Evolutionary conservation across 2,797 vertebrate species (phyloP), one percentile per base, ranked within the genome.

Genomic region (Brachymystax lenok): DNA sequence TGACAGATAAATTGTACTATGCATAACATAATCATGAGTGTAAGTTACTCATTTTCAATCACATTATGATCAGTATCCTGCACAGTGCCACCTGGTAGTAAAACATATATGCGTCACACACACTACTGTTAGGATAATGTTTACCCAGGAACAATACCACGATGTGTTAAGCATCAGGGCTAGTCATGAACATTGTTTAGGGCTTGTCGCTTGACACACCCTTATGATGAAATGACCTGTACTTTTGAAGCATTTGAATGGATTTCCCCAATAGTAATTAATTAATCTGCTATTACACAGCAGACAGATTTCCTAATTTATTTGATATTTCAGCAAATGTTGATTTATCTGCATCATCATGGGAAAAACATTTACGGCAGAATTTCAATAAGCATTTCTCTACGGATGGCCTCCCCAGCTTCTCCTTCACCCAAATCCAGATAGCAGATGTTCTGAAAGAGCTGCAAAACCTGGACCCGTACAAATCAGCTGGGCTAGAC

Each of bases 91-190:
- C 17, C 51, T 72, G 16, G 46, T 19, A 33, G 71, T 72, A 51
- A 54, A 17, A 54, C 50, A 64, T 21, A 24, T 33, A 33, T 50
- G n/a, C 13, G 71, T 28, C 52, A 71, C 52, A 5, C 17, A 56
- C 27, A 72, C 50, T 16, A 69, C 33, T 19, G 68, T 67, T 1
- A 17, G 30, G 17, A 19, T 14, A 56, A 72, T 56, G 71, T 54
- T 71, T 71, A 54, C 14, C 16, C 52, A 28, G n/a, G 71, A 56
- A 72, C 70, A 72, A 46, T 69, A 69, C 33, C 6, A 33, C 17
- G 12, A n/a, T 46, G 61, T 64, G 17, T 33, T 56, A 72, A 24
- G 16, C 27, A 17, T 30, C 52, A 72, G 51, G 52, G 51, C 52
- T 30, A 33, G 64, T 67, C 64, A 67, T 67, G 8, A 24, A 63